Base-by-base conservation (phyloP, 2,888 invertebrate species). In the Netelia melanura region DNA sequence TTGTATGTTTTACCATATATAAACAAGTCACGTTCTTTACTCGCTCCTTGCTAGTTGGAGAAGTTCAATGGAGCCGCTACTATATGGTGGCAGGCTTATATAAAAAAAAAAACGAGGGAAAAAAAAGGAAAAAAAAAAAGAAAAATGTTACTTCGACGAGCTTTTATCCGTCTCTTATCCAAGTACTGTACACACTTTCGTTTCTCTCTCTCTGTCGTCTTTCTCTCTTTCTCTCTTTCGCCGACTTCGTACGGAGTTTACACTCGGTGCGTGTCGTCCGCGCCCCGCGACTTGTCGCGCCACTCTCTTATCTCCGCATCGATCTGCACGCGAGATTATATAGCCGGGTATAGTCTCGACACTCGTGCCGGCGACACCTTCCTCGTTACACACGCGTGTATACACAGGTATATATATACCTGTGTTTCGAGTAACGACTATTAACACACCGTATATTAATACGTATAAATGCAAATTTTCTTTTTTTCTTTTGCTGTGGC, bases 251-350 rank as follows among this genome's bases (percentile, higher is more conserved):
- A 68, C 64, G 10, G 65, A 17, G 23, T 38, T 43, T 74, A 25
- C 38, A 67, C 52, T 56, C 58, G 25, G 61, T 71, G 61, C 76
- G 77, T 78, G 81, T 78, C 83, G 68, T 83, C 74, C 76, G 74
- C 82, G 70, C 80, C 65, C 71, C 71, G 72, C 72, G 80, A 81
- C 81, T 84, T 84, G 81, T 84, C 84, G 84, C 84, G 81, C 84
- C 82, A 52, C 79, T 44, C 76, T 71, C 77, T 81, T 81, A 81
- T 84, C 81, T 81, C 67, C 43, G 64, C 77, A 78, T 84, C 84
- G 84, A 84, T 84, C 81, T 84, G 68, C 81, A 84, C 84, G 84
- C 81, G 81, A 84, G 81, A 84, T 84, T 84, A 81, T 71, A 23
- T 70, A 64, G 65, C n/a, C 54, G 79, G 30, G 52, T 58, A 67